Evolutionary conservation across 2,888 invertebrate species (phyloP), one percentile per base, ranked within the genome.

Genomic region (Stramonita haemastoma): DNA sequence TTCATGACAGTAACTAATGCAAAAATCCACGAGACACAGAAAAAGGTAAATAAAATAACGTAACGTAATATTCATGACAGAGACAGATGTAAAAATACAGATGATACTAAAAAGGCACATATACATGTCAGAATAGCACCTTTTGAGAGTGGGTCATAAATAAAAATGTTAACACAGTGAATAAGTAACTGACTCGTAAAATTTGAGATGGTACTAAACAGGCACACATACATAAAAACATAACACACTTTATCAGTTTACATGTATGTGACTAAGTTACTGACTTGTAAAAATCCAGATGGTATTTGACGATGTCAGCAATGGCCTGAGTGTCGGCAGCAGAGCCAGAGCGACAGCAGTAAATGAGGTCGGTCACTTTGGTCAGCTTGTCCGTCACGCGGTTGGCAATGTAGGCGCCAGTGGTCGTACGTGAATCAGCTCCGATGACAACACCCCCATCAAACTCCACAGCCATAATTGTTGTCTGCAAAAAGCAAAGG

Each of bases 311-410:
- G 96, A 99, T 98, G 96, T 99, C 99, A 85, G 99, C 97, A 93
- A 99, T 98, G 5, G 99, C 99, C 96, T 99, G 99, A 0, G 99
- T 99, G 96, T 99, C 99, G 26, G 99, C 99, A 26, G 99, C 98
- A 4, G 98, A 98, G 0, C 99, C 99, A 88, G 99, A 99, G 86
- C 99, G 98, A 96, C 99, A 99, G 96, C 99, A 99, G 96, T 99
- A 99, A 94, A 99, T 99, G 92, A 98, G 97, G 94, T 99, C 98
- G 0, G 99, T 98, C 90, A 99, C 97, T 95, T 97, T 97, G 0
- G 99, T 99, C 92, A 99, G 96, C 96, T 99, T 99, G 96, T 99
- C 99, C 0, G 99, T 98, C 57, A 98, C 98, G 95, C 99, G 97
- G 96, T 99, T 99, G 56, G 99, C 98, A 93, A 99, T 98, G 96